Conservation (phyloP, 2,113 vertebrate genomes). For the Neolamprologus longior region DNA sequence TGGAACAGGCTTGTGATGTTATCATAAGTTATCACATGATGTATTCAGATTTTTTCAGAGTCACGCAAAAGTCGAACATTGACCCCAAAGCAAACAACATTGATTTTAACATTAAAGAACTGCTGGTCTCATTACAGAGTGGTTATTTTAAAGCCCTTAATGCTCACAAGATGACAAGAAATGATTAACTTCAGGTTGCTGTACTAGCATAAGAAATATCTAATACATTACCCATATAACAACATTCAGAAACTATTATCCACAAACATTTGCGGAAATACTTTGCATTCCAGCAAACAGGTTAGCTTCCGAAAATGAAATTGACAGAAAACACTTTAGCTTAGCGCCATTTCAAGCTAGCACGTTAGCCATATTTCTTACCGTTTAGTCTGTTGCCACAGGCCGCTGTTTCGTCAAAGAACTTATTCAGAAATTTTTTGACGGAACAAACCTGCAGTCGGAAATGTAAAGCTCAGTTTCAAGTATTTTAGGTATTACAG, state of each 20-base stretch:
- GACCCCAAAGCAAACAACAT: not conserved
- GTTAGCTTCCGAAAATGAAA: not conserved
- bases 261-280: not conserved
- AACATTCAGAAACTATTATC: not conserved
- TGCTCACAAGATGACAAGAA: not conserved
- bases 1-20: not conserved
- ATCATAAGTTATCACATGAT: slow-evolving; percentile 33
- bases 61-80: not conserved
- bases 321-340: not conserved
- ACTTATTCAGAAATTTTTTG: not conserved
- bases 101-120: not conserved
- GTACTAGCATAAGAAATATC: not conserved
- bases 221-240: not conserved
- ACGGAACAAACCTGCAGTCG: no score
- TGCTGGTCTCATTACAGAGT: not conserved
- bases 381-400: not conserved
- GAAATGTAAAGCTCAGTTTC: not conserved
- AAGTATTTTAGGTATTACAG: not conserved
- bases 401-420: not conserved
- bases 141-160: not conserved
- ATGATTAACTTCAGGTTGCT: not conserved
- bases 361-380: not conserved
- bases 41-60: not conserved
- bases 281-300: not conserved
- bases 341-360: slow-evolving; percentile 22